Percentiles rank a stretch among this genome's conserved stretches.
These are phyloP conservation scores for Apus apus DNA, from an alignment of 2,113 vertebrate species.

Conservation along the genomic window DNA sequence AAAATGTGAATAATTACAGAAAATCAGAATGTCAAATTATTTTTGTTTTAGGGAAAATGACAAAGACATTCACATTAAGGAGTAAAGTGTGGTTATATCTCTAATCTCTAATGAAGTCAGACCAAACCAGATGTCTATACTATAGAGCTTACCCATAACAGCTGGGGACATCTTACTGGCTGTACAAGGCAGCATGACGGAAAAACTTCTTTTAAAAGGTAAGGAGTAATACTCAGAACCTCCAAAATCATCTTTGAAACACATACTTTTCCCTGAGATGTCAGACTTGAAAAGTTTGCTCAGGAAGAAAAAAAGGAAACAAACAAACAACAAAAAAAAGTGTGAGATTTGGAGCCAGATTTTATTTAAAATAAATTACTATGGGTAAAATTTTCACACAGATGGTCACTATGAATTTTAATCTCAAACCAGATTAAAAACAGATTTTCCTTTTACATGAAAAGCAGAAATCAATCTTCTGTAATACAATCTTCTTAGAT, in stretches of 20 bases:
- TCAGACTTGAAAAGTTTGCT: background rate
- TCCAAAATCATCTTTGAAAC: background rate
- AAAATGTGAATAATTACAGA: background rate
- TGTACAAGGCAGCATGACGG: background rate
- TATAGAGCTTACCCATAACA: background rate
- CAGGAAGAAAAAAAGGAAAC: background rate
- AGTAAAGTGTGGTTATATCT: background rate
- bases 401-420: conserved; percentile 5
- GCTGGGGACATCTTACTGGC: background rate
- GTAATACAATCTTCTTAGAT: background rate
- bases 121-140: background rate
- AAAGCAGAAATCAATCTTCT: conserved; percentile 16
- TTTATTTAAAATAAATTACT: background rate
- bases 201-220: background rate
- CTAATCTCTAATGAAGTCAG: background rate
- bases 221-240: background rate
- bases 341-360: background rate
- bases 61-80: background rate
- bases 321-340: no score
- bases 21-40: background rate
- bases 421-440: conserved; percentile 31
- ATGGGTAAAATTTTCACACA: background rate
- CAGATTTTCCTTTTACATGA: background rate
- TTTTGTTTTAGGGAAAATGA: background rate
- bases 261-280: background rate